Base-by-base conservation (phyloP, 2,797 vertebrate genomes). In the Dermochelys coriacea region DNA sequence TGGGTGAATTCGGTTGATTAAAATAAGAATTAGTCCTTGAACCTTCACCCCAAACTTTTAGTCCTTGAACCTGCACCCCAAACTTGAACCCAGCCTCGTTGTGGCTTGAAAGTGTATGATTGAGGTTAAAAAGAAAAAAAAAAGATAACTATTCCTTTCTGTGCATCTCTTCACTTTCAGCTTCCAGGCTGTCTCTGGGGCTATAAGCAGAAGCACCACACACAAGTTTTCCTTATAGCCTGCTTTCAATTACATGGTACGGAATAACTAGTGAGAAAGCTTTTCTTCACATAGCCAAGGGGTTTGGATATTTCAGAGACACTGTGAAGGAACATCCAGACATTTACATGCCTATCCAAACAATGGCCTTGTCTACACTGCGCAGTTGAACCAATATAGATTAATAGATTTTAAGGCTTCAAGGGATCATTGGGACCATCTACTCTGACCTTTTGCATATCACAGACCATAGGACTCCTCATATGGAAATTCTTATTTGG, bases 181-280 rank as follows among this genome's bases (percentile, higher is more conserved):
- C 80, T 86, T 49, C 77, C 90, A 92, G 93, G 10, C 83, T 96
- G 94, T 27, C 59, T 77, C 31, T 82, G 84, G 96, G 78, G 37
- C 34, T 87, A 84, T 80, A 87, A 64, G 12, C 90, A 91, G 96
- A 97, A 97, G 86, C 90, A 82, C 61, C 86, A 85, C 12, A n/a
- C 88, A 88, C 82, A 5, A 64, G 11, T 68, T 82, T 96, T 93
- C 74, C 87, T 4, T 80, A 47, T 92, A 95, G 80, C 10, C 84
- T 37, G 47, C 51, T 82, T 90, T 51, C 55, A 95, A 88, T 91
- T 93, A 95, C 80, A 74, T 94, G 49, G 74, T 95, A 75, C 86
- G 78, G 74, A 45, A 45, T 96, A 90, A 89, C 90, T 91, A 75
- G 16, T 18, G 92, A 96, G 94, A 95, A 49, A 86, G 93, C 89